Evolutionary conservation across 2,113 vertebrate genomes (phyloP).

Genomic region (Petroica traversi): DNA sequence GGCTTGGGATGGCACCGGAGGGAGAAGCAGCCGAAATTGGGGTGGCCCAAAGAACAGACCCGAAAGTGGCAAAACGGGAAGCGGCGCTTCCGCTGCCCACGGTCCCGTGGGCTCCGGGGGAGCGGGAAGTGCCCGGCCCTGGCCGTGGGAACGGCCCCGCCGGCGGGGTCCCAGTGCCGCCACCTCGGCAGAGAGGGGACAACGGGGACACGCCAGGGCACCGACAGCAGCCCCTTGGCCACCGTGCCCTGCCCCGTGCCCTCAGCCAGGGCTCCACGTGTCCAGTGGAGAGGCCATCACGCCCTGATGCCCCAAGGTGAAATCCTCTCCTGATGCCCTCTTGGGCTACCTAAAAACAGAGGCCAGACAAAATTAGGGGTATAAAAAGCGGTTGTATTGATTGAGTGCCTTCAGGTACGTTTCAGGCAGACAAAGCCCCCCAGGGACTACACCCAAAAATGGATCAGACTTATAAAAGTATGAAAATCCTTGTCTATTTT

Average conservation of each 20-base stretch:
- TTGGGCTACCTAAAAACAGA: neutral
- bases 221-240: accelerated
- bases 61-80: neutral
- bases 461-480: no score
- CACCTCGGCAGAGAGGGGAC: accelerated
- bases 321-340: neutral
- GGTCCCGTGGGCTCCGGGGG: neutral
- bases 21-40: accelerated
- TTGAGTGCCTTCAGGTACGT: neutral
- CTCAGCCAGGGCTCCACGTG: neutral
- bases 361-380: neutral
- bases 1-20: accelerated
- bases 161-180: accelerated
- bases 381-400: no score
- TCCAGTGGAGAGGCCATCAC: accelerated
- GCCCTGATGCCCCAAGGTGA: accelerated
- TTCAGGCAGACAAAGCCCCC: no score
- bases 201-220: accelerated
- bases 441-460: no score
- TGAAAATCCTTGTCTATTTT: no score
- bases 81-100: neutral
- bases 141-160: neutral
- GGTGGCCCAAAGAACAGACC: neutral
- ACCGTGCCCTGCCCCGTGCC: accelerated
- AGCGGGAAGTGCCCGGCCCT: neutral